phyloP scores from a whole-genome alignment of 1,140 invertebrate species.

The Drosophila carrolli region DNA sequence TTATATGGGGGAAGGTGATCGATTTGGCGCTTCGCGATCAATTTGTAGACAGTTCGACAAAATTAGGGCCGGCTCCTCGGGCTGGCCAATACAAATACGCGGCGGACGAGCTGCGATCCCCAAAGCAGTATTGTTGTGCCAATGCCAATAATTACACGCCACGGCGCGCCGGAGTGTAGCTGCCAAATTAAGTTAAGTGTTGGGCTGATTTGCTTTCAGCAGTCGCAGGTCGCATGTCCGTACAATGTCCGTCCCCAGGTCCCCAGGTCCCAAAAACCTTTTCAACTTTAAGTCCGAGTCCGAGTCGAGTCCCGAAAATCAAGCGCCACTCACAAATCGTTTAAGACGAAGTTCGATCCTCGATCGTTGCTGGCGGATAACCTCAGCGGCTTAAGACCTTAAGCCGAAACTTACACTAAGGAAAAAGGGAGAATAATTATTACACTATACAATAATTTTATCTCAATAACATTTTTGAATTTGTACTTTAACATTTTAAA shows the following conservation, averaged over 20 bases:
- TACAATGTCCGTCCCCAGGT: conserved; percentile 31
- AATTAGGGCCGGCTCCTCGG: conserved; percentile 54
- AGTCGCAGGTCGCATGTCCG: conserved; percentile 46
- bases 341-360: conserved; percentile 73
- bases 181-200: conserved; percentile 84
- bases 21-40: conserved; percentile 84
- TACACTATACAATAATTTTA: too few species aligned
- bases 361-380: conserved; percentile 72
- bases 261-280: conserved; percentile 2
- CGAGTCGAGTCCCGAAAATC: conserved; percentile 29
- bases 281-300: conserved; percentile 13
- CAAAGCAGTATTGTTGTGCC: conserved; percentile 61
- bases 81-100: conserved; percentile 63
- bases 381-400: conserved; percentile 49
- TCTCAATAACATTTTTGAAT: too few species aligned
- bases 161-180: conserved; percentile 67
- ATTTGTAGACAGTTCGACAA: conserved; percentile 79
- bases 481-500: too few species aligned
- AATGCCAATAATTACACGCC: conserved; percentile 75
- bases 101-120: conserved; percentile 15
- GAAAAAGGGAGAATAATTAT: not conserved
- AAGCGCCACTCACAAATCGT: conserved; percentile 70
- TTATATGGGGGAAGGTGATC: conserved; percentile 80
- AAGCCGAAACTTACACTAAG: conserved; percentile 35
- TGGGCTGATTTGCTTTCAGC: conserved; percentile 75